Percentiles rank a stretch among this genome's conserved stretches.
Evolutionary conservation across 2,113 vertebrate genomes (phyloP).

Genomic region (Sebastes fasciatus): DNA sequence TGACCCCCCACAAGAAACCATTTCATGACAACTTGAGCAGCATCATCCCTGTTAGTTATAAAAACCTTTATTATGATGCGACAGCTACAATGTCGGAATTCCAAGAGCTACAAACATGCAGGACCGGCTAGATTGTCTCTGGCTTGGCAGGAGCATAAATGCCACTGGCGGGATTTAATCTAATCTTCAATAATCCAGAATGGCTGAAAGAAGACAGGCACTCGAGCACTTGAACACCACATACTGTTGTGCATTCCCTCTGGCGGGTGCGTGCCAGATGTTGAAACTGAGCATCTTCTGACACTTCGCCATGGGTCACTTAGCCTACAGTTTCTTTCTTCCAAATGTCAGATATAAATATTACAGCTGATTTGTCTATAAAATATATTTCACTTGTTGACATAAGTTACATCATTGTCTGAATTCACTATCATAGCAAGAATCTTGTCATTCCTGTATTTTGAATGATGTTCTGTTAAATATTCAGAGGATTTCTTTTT

Average conservation of each 20-base stretch:
- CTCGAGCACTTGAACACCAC: conserved; percentile 50
- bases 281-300: conserved; percentile 21
- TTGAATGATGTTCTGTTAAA: conserved; percentile 1
- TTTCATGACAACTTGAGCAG: not conserved
- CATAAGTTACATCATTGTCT: not conserved
- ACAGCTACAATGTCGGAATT: conserved; percentile 4
- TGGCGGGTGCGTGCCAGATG: conserved; percentile 36
- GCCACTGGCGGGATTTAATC: conserved; percentile 72
- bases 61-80: not conserved
- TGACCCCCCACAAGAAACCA: not conserved
- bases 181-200: conserved; percentile 82
- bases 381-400: conserved; percentile 4
- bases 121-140: conserved; percentile 27
- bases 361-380: not conserved
- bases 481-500: conserved; percentile 24
- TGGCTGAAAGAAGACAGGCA: conserved; percentile 60
- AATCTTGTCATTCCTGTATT: conserved; percentile 35
- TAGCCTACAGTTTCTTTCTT: not conserved
- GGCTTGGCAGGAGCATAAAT: conserved; percentile 49
- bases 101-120: not conserved
- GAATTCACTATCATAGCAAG: conserved; percentile 1
- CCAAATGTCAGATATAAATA: not conserved
- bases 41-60: not conserved
- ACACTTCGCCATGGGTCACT: not conserved
- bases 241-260: conserved; percentile 1